A percentile compares a stretch with the other conserved stretches of the same genome.
These are phyloP conservation scores for Pelmatolapia mariae DNA, from an alignment of 2,113 vertebrate species.

Conservation along the genomic window DNA sequence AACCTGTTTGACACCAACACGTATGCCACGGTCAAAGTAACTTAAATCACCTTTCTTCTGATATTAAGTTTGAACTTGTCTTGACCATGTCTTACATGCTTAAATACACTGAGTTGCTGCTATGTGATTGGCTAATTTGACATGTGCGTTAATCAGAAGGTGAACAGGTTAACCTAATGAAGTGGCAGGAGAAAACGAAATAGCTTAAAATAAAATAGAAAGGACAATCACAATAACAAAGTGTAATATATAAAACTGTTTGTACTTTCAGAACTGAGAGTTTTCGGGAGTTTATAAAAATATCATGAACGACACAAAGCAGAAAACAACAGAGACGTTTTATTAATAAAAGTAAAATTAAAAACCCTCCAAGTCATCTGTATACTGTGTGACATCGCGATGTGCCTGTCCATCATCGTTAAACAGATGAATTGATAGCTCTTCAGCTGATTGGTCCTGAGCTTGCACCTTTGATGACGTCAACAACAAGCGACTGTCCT, in stretches of 20 bases:
- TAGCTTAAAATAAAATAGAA: not conserved
- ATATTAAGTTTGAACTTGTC: not conserved
- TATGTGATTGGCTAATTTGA: not conserved
- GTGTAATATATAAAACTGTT: not conserved
- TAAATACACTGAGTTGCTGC: not conserved
- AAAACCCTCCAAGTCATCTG: not conserved
- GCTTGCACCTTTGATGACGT: slow-evolving; percentile 45
- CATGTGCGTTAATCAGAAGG: not conserved
- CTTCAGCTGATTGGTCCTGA: not conserved
- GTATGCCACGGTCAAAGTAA: not conserved
- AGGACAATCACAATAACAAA: not conserved
- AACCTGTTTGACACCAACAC: not conserved
- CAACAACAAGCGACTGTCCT: slow-evolving; percentile 53
- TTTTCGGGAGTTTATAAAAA: not conserved
- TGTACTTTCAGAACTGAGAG: not conserved
- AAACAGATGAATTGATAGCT: not conserved
- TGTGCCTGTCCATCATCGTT: not conserved
- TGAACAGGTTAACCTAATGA: not conserved
- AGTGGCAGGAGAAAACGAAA: not conserved
- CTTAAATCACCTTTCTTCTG: not conserved
- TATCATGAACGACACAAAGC: not conserved
- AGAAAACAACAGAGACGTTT: not conserved
- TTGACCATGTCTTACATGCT: not conserved
- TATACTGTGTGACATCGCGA: not conserved
- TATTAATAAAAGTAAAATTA: not conserved